Evolutionary conservation across 2,797 vertebrate species (phyloP).

Genomic region (Clamator glandarius): DNA sequence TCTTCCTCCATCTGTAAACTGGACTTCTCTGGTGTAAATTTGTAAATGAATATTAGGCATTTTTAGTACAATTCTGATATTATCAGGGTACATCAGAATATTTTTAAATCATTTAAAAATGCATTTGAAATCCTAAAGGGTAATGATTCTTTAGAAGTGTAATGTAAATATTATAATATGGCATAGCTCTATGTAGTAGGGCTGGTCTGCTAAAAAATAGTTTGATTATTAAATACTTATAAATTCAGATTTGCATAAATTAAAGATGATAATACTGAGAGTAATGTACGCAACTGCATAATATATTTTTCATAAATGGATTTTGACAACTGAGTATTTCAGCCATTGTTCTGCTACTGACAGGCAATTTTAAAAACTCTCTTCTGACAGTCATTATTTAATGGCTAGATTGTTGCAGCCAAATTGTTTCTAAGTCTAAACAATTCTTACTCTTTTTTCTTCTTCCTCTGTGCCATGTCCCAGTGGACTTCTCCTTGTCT

Average conservation of each 20-base stretch:
- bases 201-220: not conserved
- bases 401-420: not conserved
- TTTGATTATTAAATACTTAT: not conserved
- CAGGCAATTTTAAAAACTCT: not conserved
- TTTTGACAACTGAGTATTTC: not conserved
- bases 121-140: not conserved
- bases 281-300: not conserved
- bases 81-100: not conserved
- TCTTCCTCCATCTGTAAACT: not conserved
- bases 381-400: not conserved
- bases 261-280: not conserved
- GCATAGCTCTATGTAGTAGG: not conserved
- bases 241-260: not conserved
- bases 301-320: not conserved
- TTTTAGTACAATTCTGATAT: not conserved
- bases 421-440: not conserved
- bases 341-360: not conserved
- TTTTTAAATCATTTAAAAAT: not conserved
- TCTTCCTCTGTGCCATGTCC: accelerated
- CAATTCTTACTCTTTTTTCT: not conserved
- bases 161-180: not conserved
- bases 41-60: not conserved
- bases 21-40: not conserved
- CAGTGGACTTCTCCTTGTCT: not conserved
- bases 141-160: not conserved